phyloP scores from a whole-genome alignment of 2,888 invertebrate species.

The Muscina levida region DNA sequence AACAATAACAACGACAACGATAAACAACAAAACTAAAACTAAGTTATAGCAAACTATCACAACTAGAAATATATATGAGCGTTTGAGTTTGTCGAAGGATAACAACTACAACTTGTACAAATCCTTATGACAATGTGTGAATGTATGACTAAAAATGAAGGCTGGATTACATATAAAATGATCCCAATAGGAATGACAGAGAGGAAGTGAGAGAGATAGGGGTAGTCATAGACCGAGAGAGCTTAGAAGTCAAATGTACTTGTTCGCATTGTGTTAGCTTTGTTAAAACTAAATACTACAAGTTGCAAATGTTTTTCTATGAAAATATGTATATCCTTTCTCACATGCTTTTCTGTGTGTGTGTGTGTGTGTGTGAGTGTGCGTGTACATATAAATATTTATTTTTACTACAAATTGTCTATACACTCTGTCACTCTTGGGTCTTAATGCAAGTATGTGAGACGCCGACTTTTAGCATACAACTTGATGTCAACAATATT shows the following conservation, averaged over 20 bases:
- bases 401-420: too few species aligned
- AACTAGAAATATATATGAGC: constrained; percentile 2
- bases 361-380: not conserved
- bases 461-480: not conserved
- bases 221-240: too few species aligned
- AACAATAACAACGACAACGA: constrained; percentile 31
- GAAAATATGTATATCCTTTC: not conserved
- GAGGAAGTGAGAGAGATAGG: too few species aligned
- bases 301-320: constrained; percentile 8
- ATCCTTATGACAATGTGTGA: constrained; percentile 36
- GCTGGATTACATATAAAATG: not conserved
- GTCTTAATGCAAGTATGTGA: not conserved
- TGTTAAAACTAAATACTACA: constrained; percentile 15
- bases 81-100: constrained; percentile 20
- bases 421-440: not conserved
- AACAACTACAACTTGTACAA: constrained; percentile 21
- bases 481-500: constrained; percentile 27
- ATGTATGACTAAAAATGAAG: not conserved
- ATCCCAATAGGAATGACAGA: too few species aligned
- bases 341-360: not conserved
- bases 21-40: constrained; percentile 23
- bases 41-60: not conserved
- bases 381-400: not conserved
- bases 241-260: not conserved
- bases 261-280: constrained; percentile 9